These are phyloP conservation scores for Operophtera brumata DNA, from an alignment of 2,888 invertebrate genomes.

Conservation along the genomic window DNA sequence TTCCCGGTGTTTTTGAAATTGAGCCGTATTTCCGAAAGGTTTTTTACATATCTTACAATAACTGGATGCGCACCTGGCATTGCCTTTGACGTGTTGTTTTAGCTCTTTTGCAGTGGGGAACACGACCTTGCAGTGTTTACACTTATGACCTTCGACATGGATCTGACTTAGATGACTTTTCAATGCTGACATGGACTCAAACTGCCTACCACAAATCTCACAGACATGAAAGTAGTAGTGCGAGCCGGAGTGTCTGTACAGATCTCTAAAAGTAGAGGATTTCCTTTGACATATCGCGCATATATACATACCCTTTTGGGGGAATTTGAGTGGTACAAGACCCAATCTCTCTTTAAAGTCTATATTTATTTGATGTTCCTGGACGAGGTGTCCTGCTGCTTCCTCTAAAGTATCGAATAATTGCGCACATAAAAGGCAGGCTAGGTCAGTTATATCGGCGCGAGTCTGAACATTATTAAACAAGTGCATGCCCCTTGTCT, in stretches of 20 bases:
- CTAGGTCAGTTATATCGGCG: slow-evolving; percentile 26
- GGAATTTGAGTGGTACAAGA: slow-evolving; percentile 16
- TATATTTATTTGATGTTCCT: slow-evolving; percentile 15
- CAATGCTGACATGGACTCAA: background rate
- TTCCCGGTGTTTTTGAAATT: slow-evolving; percentile 8
- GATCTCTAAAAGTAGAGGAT: slow-evolving; percentile 16
- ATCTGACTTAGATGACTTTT: background rate
- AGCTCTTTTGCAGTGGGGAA: background rate
- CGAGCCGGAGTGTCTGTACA: slow-evolving; percentile 27
- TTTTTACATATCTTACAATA: slow-evolving; percentile 14
- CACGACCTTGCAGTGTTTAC: slow-evolving; percentile 2
- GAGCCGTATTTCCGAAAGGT: background rate
- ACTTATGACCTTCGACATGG: slow-evolving; percentile 6
- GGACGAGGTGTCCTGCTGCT: slow-evolving; percentile 17
- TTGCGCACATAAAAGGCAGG: slow-evolving; percentile 22
- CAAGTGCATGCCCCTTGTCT: slow-evolving; percentile 17
- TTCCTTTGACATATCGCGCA: slow-evolving; percentile 15
- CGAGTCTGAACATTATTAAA: slow-evolving; percentile 14
- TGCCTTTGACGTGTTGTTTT: slow-evolving; percentile 1
- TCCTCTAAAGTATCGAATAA: slow-evolving; percentile 14
- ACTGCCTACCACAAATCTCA: slow-evolving; percentile 17
- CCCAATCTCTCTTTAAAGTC: slow-evolving; percentile 14
- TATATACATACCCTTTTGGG: background rate
- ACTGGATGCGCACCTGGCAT: background rate
- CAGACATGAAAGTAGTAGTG: slow-evolving; percentile 29